Evolutionary conservation across 2,888 invertebrate genomes (phyloP).

Genomic region (Tolmerus cingulatus): DNA sequence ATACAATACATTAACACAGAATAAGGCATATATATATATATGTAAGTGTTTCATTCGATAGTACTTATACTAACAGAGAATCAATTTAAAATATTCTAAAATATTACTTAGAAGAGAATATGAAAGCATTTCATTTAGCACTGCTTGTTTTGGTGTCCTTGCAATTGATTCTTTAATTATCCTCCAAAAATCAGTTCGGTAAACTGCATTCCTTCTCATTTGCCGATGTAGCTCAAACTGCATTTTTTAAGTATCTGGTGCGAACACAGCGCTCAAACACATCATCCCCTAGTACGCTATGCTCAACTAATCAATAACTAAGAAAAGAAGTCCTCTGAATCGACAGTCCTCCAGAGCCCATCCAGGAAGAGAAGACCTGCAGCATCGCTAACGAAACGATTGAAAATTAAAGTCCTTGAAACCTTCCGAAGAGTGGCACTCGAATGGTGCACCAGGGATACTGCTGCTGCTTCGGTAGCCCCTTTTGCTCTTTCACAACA

Average conservation of each 20-base stretch:
- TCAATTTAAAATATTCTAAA: too few relatives aligned
- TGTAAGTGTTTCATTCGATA: too few relatives aligned
- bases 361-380: not conserved
- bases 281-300: not conserved
- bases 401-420: constrained; percentile 45
- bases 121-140: too few relatives aligned
- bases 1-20: too few relatives aligned
- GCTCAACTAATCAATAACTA: constrained; percentile 27
- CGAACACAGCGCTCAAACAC: not conserved
- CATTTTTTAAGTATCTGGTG: not conserved
- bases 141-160: not conserved
- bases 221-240: not conserved
- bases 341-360: not conserved
- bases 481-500: constrained; percentile 7
- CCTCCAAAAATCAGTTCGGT: not conserved
- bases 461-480: not conserved
- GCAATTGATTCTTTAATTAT: not conserved
- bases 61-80: too few relatives aligned
- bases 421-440: constrained; percentile 5
- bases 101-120: too few relatives aligned
- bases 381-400: constrained; percentile 41
- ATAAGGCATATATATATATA: too few relatives aligned
- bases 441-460: not conserved
- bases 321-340: constrained; percentile 39
- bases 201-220: not conserved